A percentile compares a stretch with the other conserved stretches of the same genome.
phyloP scores from a whole-genome alignment of 2,797 vertebrate genomes.

The Rachycentron canadum region DNA sequence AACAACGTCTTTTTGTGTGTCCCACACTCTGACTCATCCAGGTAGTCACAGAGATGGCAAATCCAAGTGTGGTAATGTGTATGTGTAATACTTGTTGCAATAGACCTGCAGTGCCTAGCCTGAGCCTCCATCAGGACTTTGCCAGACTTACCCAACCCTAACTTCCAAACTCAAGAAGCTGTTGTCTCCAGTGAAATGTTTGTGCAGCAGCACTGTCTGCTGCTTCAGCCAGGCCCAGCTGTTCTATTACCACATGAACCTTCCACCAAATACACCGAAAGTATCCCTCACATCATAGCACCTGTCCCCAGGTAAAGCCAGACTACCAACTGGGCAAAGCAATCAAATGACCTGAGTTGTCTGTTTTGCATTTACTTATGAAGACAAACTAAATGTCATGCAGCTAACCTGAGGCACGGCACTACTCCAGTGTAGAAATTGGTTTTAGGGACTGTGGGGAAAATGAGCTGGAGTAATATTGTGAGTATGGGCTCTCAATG shows the following conservation, averaged over 20 bases:
- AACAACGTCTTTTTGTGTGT: not conserved
- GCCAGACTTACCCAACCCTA: not conserved
- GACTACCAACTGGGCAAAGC: not conserved
- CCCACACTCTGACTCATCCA: conserved; percentile 10
- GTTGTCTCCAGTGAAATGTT: not conserved
- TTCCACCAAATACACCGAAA: not conserved
- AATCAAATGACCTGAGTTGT: not conserved
- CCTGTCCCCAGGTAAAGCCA: not conserved
- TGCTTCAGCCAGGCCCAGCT: not conserved
- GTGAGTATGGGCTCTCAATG: not conserved
- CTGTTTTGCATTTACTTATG: not conserved
- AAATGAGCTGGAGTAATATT: not conserved
- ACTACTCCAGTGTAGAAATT: not conserved
- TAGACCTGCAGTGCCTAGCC: not conserved
- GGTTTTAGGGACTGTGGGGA: not conserved
- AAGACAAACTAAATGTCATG: not conserved
- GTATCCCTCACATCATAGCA: not conserved
- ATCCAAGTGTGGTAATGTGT: not conserved
- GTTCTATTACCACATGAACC: not conserved
- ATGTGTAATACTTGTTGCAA: not conserved
- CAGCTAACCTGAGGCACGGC: not conserved
- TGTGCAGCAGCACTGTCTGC: not conserved
- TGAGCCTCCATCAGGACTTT: not conserved
- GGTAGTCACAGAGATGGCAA: not conserved
- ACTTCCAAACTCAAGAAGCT: not conserved